phyloP scores from a whole-genome alignment of 2,113 vertebrate genomes.

The Notarius quadriscutis region DNA sequence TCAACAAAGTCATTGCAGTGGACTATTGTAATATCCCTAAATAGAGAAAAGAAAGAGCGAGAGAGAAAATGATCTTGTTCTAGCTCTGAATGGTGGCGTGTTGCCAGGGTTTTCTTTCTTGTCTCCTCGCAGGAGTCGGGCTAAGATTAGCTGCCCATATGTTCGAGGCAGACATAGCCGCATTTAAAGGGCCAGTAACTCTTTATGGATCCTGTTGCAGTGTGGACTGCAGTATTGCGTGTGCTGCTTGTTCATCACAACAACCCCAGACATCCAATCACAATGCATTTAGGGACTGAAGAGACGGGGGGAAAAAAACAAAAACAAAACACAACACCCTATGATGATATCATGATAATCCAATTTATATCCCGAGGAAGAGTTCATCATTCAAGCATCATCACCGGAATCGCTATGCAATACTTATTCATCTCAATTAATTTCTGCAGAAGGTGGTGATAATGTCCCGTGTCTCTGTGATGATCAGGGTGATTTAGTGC shows the following conservation, averaged over 20 bases:
- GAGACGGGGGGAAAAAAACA: too few relatives aligned
- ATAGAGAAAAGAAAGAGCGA: conserved; percentile 28
- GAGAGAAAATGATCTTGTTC: conserved; percentile 40
- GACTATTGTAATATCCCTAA: neutral
- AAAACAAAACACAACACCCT: neutral
- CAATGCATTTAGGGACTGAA: neutral
- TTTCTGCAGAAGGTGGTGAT: neutral
- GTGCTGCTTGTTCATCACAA: neutral
- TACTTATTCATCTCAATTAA: neutral
- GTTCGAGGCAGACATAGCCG: conserved; percentile 69
- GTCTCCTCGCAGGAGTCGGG: conserved; percentile 66
- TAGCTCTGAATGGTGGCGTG: conserved; percentile 63
- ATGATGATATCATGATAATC: neutral
- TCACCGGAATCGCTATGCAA: neutral
- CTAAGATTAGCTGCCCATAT: conserved; percentile 84
- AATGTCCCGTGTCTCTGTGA: neutral
- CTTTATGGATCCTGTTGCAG: conserved; percentile 32
- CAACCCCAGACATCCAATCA: neutral
- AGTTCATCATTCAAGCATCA: neutral
- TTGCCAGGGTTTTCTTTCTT: conserved; percentile 70
- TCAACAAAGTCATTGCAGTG: neutral
- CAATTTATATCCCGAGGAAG: neutral
- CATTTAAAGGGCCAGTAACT: conserved; percentile 73
- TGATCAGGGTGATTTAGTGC: neutral
- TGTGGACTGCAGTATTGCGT: conserved; percentile 48